Base-by-base conservation (phyloP, 1,140 invertebrate genomes). In the Dufourea novaeangliae region DNA sequence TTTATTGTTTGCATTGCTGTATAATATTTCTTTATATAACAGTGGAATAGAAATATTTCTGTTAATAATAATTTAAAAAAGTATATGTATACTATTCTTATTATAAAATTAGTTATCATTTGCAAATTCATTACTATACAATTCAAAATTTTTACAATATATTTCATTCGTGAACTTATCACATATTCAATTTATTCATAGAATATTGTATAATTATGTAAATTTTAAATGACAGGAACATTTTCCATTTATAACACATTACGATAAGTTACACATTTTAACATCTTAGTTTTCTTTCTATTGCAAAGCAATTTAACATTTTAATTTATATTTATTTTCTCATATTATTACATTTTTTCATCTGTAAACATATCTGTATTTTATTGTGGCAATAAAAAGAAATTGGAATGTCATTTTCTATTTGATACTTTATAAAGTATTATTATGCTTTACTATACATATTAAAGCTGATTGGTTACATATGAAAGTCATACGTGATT, bases 351-450 rank as follows among this genome's bases (percentile, higher is more conserved):
- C n/a, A 74, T 66, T 67, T 72, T 79, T 77, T 59, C 74, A 52
- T 74, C 52, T 79, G 72, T 82, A 63, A 50, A 54, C 52, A 50
- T n/a, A 69, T 50, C 44, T 72, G 32, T 71, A 83, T 44, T 74
- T 79, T 73, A 77, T 27, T 70, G 39, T 72, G 61, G 57, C 56
- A 83, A 83, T 85, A 84, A 79, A 75, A 73, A 67, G 46, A 20
- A 64, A 75, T 50, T 71, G 50, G 14, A 69, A 37, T 57, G 14
- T 46, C 52, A 69, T 37, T 68, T 46, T 59, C 20, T 62, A 62
- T 74, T 54, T 39, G 25, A 71, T 59, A 32, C 32, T 44, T 62
- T 62, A 68, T 44, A 68, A 80, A 77, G 62, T 78, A 77, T 69
- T 79, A 80, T 76, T 34, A 57, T 79, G 54, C 29, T 63, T 63